phyloP scores from a whole-genome alignment of 1,140 invertebrate species.

The Glomeris maerens region DNA sequence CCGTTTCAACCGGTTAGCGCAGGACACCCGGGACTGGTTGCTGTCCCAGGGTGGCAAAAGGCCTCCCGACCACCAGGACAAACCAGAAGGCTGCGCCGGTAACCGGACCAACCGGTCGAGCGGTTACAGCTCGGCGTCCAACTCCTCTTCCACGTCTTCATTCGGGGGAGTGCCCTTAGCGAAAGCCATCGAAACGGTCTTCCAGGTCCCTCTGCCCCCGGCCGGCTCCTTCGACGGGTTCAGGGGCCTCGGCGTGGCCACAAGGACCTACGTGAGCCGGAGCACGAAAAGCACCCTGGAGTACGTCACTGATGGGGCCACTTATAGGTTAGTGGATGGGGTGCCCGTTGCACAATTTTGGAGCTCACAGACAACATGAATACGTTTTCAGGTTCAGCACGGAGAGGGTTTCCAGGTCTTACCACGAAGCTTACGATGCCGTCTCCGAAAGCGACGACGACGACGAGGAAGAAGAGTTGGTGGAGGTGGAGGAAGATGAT shows the following conservation, averaged over 20 bases:
- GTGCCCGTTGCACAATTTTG: neutral
- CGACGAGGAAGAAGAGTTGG: constrained; percentile 12
- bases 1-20: too few species aligned
- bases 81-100: constrained; percentile 11
- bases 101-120: constrained; percentile 13
- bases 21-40: too few species aligned
- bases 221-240: constrained; percentile 9
- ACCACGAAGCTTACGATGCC: constrained; percentile 16
- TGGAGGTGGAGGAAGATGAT: constrained; percentile 9
- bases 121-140: constrained; percentile 1
- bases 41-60: too few species aligned
- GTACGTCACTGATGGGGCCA: constrained; percentile 8
- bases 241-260: constrained; percentile 3
- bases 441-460: constrained; percentile 13
- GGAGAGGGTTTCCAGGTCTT: constrained; percentile 11
- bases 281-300: constrained; percentile 10
- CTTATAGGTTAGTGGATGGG: neutral
- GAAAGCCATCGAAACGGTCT: constrained; percentile 13
- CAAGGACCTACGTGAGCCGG: constrained; percentile 3
- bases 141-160: constrained; percentile 12
- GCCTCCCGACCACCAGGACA: constrained; percentile 13
- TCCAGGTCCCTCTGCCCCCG: constrained; percentile 10
- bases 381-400: constrained; percentile 3
- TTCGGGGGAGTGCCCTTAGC: constrained; percentile 13
- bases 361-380: neutral